Base-by-base conservation (phyloP, 1,140 invertebrate genomes). In the Lepidotrigona ventralis region DNA sequence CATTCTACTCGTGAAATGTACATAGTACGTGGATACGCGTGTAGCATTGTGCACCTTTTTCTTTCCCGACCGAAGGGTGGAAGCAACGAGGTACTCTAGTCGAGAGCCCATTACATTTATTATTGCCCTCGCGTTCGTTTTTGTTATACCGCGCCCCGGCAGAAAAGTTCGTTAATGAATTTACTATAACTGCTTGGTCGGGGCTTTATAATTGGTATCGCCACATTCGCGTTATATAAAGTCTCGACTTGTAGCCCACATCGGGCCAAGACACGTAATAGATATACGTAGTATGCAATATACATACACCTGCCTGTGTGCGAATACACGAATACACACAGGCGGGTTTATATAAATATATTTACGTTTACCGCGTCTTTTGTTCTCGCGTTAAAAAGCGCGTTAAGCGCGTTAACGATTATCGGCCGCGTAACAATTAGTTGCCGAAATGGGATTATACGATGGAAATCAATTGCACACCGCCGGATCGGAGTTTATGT, bases 161-260 rank as follows among this genome's bases (percentile, higher is more conserved):
- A 64, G 76, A 83, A 83, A 83, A 83, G 81, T 83, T 83, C 75
- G 66, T 78, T 83, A 83, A 83, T 83, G 81, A 78, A 78, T 83
- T 83, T 83, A 83, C 81, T 72, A 64, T 83, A 83, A 79, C 81
- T 79, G 76, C 66, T 79, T 79, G 75, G 81, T 56, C 60, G 68
- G 56, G 58, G 68, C 68, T 79, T 83, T 79, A 71, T 83, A 83
- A 83, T 83, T 79, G 81, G 76, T 83, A 71, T 79, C 79, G 76
- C 81, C 68, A 72, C 76, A 54, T 79, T 83, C 81, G 58, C 81
- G 81, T 83, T 83, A 83, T 56, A 79, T 79, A 79, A 83, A 83
- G 68, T 60, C 72, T 74, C 74, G 33, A 39, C 66, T n/a, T 23
- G 68, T 70, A 51, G 60, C 53, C 73, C 53, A 60, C 46, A 12